Conservation (phyloP, 2,113 vertebrate genomes). For the Cichladusa arquata region DNA sequence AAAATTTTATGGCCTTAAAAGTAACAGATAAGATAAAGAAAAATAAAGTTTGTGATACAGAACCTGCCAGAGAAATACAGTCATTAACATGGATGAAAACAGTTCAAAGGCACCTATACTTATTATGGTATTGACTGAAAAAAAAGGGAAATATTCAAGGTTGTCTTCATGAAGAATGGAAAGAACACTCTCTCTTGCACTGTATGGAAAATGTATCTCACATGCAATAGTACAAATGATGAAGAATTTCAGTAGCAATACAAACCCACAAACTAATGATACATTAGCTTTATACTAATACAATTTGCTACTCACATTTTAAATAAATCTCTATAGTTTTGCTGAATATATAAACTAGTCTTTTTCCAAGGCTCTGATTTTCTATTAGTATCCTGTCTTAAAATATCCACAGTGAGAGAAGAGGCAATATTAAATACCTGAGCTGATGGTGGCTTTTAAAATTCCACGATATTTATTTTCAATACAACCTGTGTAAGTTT, state of each 20-base stretch:
- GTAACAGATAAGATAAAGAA: not conserved
- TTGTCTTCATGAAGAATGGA: not conserved
- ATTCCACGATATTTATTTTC: not conserved
- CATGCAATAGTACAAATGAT: accelerated
- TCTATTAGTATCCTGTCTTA: not conserved
- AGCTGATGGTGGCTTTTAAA: not conserved
- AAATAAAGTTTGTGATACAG: not conserved
- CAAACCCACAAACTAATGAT: not conserved
- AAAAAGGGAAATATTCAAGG: not conserved
- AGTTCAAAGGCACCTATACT: not conserved
- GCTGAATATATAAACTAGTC: accelerated
- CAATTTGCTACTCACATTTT: not conserved
- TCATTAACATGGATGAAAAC: not conserved
- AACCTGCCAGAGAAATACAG: not conserved
- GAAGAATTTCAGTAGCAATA: not conserved
- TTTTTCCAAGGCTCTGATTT: not conserved
- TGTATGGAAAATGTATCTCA: not conserved
- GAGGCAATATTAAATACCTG: not conserved
- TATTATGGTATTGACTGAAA: not conserved
- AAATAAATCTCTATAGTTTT: not conserved
- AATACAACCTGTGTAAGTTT: not conserved
- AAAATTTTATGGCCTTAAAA: not conserved
- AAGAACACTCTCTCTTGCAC: not conserved
- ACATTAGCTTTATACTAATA: not conserved
- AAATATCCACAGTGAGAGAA: not conserved